Conservation (phyloP, 2,113 vertebrate species). For the Crotalus tigris region DNA sequence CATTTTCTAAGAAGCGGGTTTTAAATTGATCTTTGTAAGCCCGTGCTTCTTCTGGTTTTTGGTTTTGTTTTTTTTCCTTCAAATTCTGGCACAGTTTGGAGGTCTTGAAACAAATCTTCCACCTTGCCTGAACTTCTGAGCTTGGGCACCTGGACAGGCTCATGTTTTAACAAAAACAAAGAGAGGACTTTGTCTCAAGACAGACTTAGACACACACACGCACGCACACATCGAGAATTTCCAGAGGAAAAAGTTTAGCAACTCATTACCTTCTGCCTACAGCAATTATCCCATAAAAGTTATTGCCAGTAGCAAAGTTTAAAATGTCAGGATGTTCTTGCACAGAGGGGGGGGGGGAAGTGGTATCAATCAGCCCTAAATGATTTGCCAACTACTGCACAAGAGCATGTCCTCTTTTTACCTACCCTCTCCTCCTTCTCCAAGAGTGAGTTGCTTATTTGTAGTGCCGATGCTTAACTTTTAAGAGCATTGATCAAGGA, state of each 20-base stretch:
- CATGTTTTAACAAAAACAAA: neutral
- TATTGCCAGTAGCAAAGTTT: constrained; percentile 14
- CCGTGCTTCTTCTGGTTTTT: neutral
- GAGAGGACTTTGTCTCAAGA: neutral
- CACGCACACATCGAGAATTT: neutral
- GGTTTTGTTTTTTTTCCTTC: neutral
- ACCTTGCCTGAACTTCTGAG: constrained; percentile 3
- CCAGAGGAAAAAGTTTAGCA: constrained; percentile 34
- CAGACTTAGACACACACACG: neutral
- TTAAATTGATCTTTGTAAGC: neutral
- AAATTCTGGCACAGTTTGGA: neutral
- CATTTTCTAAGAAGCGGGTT: neutral
- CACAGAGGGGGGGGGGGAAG: neutral
- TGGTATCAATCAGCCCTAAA: constrained; percentile 15
- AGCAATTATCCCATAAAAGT: constrained; percentile 45
- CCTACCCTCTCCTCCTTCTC: neutral
- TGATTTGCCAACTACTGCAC: neutral
- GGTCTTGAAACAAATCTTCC: neutral
- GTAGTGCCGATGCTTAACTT: constrained; percentile 2
- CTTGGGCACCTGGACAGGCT: neutral
- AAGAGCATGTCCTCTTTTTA: neutral
- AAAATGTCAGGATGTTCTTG: constrained; percentile 9
- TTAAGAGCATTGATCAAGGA: neutral
- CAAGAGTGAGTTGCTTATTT: neutral
- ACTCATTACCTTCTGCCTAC: constrained; percentile 44